Percentiles rank a stretch among this genome's conserved stretches.
phyloP scores from a whole-genome alignment of 64 coral and sea anemone genomes.

The Stichodactyla helianthus region DNA sequence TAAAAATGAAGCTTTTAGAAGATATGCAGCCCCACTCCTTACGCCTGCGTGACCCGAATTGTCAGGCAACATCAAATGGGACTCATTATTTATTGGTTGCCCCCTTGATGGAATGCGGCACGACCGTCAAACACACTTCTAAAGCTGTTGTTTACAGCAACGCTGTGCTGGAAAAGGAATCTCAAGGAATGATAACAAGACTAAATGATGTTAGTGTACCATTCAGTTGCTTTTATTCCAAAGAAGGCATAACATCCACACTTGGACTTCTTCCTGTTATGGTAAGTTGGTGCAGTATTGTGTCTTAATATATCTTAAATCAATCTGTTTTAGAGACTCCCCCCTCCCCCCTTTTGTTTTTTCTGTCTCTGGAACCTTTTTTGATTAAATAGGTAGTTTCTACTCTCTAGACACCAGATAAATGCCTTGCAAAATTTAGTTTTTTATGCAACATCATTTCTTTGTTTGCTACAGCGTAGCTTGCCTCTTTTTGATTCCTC shows the following conservation, averaged over 20 bases:
- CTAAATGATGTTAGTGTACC: constrained; percentile 28
- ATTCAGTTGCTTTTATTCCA: constrained; percentile 56
- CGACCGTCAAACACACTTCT: constrained; percentile 23
- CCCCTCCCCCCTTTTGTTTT: too few species aligned
- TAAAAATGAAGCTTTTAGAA: constrained; percentile 24
- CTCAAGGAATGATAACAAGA: constrained; percentile 19
- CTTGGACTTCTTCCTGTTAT: constrained; percentile 20
- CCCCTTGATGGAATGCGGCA: constrained; percentile 43
- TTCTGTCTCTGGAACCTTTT: too few species aligned
- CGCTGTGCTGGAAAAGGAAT: not conserved
- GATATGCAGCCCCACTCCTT: constrained; percentile 1
- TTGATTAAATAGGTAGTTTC: too few species aligned
- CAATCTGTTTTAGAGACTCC: not conserved
- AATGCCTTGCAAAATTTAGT: too few species aligned
- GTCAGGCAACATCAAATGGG: constrained; percentile 28
- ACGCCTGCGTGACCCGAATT: constrained; percentile 26
- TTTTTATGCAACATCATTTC: too few species aligned
- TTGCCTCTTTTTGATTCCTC: too few species aligned
- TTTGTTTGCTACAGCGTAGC: too few species aligned
- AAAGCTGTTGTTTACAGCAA: constrained; percentile 45
- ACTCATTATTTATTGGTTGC: constrained; percentile 41
- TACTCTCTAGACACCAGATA: too few species aligned
- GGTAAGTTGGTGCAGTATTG: not conserved
- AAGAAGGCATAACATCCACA: constrained; percentile 41
- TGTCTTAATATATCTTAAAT: not conserved